phyloP scores from a whole-genome alignment of 2,797 vertebrate genomes.

The Nannoperca australis region DNA sequence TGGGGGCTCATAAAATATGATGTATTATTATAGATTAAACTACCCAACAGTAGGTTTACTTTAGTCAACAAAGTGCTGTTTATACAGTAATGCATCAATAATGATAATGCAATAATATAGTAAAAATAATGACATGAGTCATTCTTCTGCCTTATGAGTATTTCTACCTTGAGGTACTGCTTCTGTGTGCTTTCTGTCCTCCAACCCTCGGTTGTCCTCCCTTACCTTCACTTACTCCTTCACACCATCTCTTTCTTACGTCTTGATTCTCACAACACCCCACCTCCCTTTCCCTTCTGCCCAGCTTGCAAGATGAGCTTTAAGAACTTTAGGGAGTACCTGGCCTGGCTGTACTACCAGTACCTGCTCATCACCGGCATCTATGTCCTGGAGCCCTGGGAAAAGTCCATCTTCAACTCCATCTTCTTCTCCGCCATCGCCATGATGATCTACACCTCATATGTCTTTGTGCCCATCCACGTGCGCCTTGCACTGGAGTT shows the following conservation, averaged over 20 bases:
- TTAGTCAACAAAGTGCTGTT: neutral
- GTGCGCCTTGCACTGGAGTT: conserved; percentile 92
- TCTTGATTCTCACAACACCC: conserved; percentile 2
- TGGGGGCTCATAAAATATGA: neutral
- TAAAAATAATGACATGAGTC: neutral
- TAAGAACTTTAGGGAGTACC: conserved; percentile 90
- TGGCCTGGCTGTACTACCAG: conserved; percentile 98
- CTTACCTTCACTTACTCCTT: neutral
- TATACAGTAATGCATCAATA: neutral
- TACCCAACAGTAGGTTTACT: neutral
- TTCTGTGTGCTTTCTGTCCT: neutral
- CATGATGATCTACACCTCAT: conserved; percentile 96
- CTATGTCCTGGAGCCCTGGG: conserved; percentile 98
- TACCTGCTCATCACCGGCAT: conserved; percentile 96
- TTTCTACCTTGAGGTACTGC: neutral
- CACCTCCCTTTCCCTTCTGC: neutral
- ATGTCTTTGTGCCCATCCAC: conserved; percentile 96
- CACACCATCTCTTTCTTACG: neutral
- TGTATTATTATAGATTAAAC: neutral
- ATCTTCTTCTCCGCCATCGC: conserved; percentile 90
- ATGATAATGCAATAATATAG: neutral
- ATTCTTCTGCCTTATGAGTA: neutral
- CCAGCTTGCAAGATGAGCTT: conserved; percentile 87
- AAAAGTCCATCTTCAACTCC: conserved; percentile 94
- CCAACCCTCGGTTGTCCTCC: neutral